Evolutionary conservation across 2,797 vertebrate genomes (phyloP), one percentile per base, ranked within the genome.

Genomic region (Hapalemur alaotrensis): DNA sequence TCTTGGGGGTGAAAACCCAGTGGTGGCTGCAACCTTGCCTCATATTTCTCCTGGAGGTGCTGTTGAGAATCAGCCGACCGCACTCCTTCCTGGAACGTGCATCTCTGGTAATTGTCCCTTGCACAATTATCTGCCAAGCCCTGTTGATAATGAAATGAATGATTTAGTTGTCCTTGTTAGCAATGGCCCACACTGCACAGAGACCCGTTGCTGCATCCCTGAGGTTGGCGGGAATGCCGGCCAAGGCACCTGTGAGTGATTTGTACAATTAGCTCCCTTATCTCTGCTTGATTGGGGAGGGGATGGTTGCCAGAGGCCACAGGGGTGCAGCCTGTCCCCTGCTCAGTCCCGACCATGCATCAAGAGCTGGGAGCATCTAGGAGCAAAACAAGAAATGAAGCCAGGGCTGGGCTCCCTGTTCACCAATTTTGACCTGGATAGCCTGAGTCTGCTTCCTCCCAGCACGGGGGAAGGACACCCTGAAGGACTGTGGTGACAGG

Each of bases 71-170:
- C 79, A 57, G n/a, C 38, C 0, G 13, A 7, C 30, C 69, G 4
- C 48, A 2, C 9, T 91, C 41, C 79, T 96, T 96, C 91, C 82
- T 23, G 91, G 97, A 98, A 85, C 0, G 12, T 54, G 20, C 7
- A 22, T 5, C 54, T 54, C 69, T 96, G 30, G 30, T 95, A 91
- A 86, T 89, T 93, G 50, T 65, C 70, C 97, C 82, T 93, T 93
- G 95, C 46, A 32, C 69, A 65, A 32, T 79, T 63, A 83, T 65
- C 88, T 50, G 82, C 81, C 67, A 41, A 75, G 57, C 30, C 25
- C 85, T 46, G 61, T 90, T 85, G 54, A 15, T 95, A 98, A 95
- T 93, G 95, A 96, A 97, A 52, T 41, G 63, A 97, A 54, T 73
- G 54, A 89, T 95, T 97, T 57, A 54, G 9, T 96, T 97, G 81